A percentile compares a stretch with the other conserved stretches of the same genome.
Conservation (phyloP, 1,140 invertebrate genomes). For the Stegodyphus mimosarum region DNA sequence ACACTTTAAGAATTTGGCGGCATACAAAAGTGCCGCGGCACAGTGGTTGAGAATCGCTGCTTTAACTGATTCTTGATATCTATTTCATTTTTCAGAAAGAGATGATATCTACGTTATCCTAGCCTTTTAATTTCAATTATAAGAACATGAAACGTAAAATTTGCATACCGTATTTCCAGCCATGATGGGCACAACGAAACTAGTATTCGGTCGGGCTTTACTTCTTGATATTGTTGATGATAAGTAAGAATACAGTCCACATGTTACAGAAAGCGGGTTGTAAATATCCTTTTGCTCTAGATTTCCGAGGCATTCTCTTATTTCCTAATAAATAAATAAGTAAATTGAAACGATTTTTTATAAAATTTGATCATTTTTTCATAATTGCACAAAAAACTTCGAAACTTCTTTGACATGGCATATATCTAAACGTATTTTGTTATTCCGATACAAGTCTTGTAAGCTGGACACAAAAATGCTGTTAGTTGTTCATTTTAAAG, state of each 20-base stretch:
- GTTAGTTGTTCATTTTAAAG: no score
- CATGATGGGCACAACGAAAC: constrained; percentile 15
- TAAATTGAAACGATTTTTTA: neutral
- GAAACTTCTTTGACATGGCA: no score
- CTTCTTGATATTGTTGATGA: neutral
- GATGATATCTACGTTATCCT: no score
- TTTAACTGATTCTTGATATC: no score
- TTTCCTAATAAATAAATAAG: constrained; percentile 10
- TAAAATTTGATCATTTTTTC: neutral
- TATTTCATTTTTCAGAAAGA: no score
- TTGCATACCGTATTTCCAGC: constrained; percentile 10
- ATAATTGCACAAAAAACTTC: neutral
- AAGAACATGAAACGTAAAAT: neutral
- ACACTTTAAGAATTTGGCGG: no score
- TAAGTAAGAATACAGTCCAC: constrained; percentile 20
- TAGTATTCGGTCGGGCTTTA: constrained; percentile 7
- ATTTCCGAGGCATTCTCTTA: constrained; percentile 1
- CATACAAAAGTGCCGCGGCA: no score
- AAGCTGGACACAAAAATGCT: no score
- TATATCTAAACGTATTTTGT: no score
- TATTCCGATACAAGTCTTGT: no score
- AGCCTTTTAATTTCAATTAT: no score
- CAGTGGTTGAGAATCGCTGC: no score
- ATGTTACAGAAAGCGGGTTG: constrained; percentile 28
- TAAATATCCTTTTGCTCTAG: constrained; percentile 15